Percentiles rank a stretch among this genome's conserved stretches.
Conservation (phyloP, 2,113 vertebrate genomes). For the Nyctibius bracteatus region DNA sequence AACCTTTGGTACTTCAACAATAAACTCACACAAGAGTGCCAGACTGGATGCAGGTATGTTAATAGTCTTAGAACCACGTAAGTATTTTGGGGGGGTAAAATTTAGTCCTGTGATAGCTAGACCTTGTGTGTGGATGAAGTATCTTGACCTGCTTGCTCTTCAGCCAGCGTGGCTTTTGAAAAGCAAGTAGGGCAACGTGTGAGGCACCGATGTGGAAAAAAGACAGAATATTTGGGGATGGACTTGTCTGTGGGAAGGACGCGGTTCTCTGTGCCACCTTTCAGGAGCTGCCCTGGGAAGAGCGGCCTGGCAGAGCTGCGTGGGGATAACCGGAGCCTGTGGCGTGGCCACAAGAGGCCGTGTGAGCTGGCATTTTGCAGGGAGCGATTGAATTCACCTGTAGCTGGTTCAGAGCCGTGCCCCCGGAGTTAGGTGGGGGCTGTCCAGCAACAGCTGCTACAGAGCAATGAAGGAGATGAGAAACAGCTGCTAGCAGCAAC, state of each 20-base stretch:
- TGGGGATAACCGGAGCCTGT: fast-evolving
- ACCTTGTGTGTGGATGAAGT: fast-evolving
- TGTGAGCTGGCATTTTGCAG: neutral
- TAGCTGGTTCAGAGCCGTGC: neutral
- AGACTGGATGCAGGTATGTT: neutral
- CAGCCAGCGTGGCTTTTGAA: neutral
- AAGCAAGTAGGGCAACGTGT: fast-evolving
- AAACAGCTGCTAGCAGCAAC: neutral
- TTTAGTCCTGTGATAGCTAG: neutral
- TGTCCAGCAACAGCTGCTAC: neutral
- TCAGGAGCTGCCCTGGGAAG: neutral
- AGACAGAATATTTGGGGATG: neutral
- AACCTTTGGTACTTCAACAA: neutral
- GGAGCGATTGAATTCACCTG: neutral
- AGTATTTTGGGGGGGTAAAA: neutral
- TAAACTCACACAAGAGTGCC: neutral
- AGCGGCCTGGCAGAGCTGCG: neutral
- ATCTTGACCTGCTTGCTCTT: neutral
- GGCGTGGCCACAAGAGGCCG: neutral
- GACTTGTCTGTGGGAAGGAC: neutral
- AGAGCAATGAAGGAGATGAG: neutral
- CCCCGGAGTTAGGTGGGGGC: neutral
- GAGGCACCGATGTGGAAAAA: neutral
- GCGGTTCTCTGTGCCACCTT: fast-evolving
- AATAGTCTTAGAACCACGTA: neutral